Base-by-base conservation (phyloP, 2,888 invertebrate species). In the Allygus modestus region DNA sequence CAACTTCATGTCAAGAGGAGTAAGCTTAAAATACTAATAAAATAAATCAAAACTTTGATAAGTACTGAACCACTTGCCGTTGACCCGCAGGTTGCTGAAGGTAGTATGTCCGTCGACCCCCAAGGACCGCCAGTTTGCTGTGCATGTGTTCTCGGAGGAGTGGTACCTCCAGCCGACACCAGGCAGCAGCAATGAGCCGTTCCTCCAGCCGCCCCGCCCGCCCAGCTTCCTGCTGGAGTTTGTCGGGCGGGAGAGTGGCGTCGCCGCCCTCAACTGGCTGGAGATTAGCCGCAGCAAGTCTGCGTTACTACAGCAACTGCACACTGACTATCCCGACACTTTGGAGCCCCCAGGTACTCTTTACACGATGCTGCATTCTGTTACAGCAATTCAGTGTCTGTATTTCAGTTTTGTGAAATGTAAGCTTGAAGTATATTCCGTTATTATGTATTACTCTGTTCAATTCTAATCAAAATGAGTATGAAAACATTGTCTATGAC, bases 81-180 rank as follows among this genome's bases (percentile, higher is more conserved):
- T n/a, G n/a, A n/a, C n/a, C n/a, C 17, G 46, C 88, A 91, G 93
- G 88, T 89, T 94, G 86, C 89, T 93, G 87, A 92, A 93, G 81
- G 95, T 95, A 15, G 93, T 96, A 46, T 97, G 96, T 88, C 96
- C 96, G 0, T 93, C 94, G 0, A 93, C 93, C 87, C 94, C 94
- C 5, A 94, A 94, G 23, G 92, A 94, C 7, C 91, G 93, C 41
- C 94, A 94, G 54, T 93, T 93, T 86, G 94, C 94, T 0, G 93
- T 96, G 86, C 96, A 96, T 88, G 93, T 96, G 86, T 96, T 96
- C 91, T 95, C 95, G 46, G 96, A 94, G 89, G 96, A 96, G 89
- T 96, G 96, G 96, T 92, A 92, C 88, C 92, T 92, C 0, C 90
- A 90, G 54, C 65, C 65, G 28, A 28, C 65, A 65, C 86, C 85